Evolutionary conservation across 2,113 vertebrate species (phyloP).

Genomic region (Gracilinanus agilis): DNA sequence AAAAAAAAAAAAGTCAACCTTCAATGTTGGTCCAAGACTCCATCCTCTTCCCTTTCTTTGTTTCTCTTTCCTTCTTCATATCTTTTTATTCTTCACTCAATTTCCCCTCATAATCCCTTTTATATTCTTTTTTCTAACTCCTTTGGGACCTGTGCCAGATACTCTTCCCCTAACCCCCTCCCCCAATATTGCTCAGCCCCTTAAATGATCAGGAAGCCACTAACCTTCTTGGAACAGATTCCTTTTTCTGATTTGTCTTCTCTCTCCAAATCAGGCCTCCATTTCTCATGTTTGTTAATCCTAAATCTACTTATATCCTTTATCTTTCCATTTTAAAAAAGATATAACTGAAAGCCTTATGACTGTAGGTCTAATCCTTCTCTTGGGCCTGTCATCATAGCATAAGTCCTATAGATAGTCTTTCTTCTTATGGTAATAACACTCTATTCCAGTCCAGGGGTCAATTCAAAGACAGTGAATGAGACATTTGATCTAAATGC

Average conservation of each 20-base stretch:
- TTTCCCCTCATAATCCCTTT: not conserved
- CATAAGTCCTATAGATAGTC: not conserved
- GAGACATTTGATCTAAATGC: not conserved
- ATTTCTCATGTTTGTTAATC: not conserved
- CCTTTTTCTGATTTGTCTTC: not conserved
- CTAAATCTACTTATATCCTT: not conserved
- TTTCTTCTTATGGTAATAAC: not conserved
- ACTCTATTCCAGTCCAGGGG: not conserved
- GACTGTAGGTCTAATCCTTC: not conserved
- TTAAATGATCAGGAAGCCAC: not conserved
- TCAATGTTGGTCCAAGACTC: not conserved
- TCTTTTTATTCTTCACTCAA: not conserved
- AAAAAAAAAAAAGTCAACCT: not conserved
- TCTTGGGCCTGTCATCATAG: not conserved
- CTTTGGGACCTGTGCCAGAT: not conserved
- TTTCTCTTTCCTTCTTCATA: not conserved
- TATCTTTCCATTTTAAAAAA: not conserved
- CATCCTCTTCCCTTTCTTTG: not conserved
- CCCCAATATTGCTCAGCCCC: not conserved
- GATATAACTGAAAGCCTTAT: not conserved
- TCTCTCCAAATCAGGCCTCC: not conserved
- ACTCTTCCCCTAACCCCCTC: not conserved
- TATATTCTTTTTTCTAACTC: not conserved
- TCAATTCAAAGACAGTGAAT: not conserved
- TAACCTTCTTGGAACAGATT: not conserved